phyloP scores from a whole-genome alignment of 1,140 invertebrate species.

The Babylonia areolata region DNA sequence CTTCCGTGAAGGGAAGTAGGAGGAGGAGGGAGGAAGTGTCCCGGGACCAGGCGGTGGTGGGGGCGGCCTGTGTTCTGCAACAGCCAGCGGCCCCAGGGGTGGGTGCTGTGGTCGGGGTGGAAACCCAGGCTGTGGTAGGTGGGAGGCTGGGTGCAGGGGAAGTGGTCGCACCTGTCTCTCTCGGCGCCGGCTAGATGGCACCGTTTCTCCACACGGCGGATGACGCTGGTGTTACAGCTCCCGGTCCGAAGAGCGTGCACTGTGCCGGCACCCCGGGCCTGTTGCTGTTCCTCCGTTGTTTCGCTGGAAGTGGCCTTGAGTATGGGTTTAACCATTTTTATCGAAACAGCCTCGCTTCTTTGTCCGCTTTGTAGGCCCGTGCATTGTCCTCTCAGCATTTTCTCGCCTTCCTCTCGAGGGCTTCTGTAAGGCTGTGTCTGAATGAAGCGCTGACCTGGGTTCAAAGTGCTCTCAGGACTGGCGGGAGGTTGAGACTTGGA shows the following conservation, averaged over 20 bases:
- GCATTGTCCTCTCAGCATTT: too few relatives aligned
- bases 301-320: not conserved
- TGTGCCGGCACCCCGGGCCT: not conserved
- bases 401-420: too few relatives aligned
- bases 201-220: not conserved
- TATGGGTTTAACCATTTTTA: not conserved
- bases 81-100: constrained; percentile 19
- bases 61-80: not conserved
- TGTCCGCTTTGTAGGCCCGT: too few relatives aligned
- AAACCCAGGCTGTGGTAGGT: constrained; percentile 39
- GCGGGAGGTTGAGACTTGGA: too few relatives aligned
- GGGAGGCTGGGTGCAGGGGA: constrained; percentile 21
- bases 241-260: not conserved
- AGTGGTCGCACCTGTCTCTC: constrained; percentile 7
- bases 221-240: not conserved
- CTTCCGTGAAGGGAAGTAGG: not conserved
- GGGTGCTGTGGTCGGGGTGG: constrained; percentile 28
- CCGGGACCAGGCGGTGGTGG: not conserved
- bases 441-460: too few relatives aligned
- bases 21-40: not conserved
- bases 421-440: too few relatives aligned
- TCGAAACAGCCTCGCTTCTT: too few relatives aligned
- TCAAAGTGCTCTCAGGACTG: too few relatives aligned
- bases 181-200: not conserved
- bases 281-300: not conserved